Percentiles rank a stretch among this genome's conserved stretches.
These are phyloP conservation scores for Himalopsyche japonica DNA, from an alignment of 2,888 invertebrate genomes.

Conservation along the genomic window DNA sequence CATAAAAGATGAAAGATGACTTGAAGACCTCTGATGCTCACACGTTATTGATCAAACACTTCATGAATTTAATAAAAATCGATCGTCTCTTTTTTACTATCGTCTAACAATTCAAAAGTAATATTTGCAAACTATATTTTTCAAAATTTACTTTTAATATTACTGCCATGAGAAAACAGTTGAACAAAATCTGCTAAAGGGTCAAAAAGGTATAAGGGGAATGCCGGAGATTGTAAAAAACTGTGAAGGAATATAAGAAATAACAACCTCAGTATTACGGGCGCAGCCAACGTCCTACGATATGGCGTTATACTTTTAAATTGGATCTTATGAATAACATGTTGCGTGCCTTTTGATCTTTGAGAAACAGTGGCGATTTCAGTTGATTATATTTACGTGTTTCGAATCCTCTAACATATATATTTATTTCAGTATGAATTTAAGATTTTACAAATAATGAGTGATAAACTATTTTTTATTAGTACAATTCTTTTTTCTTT, in stretches of 20 bases:
- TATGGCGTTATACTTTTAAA: conserved; percentile 34
- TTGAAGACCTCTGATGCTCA: no score
- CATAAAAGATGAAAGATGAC: no score
- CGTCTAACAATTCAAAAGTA: no score
- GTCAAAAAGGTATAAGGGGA: background rate
- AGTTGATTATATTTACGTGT: conserved; percentile 6
- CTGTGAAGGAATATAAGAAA: conserved; percentile 21
- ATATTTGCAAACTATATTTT: no score
- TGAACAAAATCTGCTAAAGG: background rate
- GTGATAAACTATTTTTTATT: no score
- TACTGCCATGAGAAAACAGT: background rate
- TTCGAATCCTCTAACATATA: background rate
- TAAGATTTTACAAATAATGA: background rate
- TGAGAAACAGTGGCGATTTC: conserved; percentile 17
- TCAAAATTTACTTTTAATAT: no score
- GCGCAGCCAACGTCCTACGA: background rate
- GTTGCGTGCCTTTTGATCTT: conserved; percentile 19
- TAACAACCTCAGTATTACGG: conserved; percentile 31
- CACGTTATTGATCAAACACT: no score
- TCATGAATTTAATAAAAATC: no score
- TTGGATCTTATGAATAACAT: conserved; percentile 32
- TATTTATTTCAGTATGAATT: background rate
- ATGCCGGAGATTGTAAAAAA: conserved; percentile 2
- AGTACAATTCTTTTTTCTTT: no score
- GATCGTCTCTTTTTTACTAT: no score